Conservation (phyloP, 2,888 invertebrate species). For the Drosophila niveifrons region DNA sequence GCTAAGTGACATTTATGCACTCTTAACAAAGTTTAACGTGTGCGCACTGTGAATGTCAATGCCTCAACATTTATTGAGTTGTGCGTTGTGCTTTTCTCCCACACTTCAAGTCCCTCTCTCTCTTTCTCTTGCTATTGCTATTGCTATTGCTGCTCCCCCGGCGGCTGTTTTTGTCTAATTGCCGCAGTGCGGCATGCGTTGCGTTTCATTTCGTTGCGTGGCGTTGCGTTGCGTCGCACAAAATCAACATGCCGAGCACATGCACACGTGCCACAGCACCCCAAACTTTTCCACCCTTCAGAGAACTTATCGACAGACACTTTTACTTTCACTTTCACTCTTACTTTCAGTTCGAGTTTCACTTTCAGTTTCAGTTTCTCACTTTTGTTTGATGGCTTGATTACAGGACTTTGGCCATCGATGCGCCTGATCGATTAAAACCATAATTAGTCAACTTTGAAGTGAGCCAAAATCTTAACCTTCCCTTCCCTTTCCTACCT, state of each 20-base stretch:
- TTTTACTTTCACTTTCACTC: conserved; percentile 26
- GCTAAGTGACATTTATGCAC: background rate
- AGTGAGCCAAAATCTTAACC: conserved; percentile 34
- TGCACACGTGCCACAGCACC: conserved; percentile 27
- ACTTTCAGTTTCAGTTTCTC: conserved; percentile 29
- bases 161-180: conserved; percentile 58
- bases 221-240: conserved; percentile 43
- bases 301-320: conserved; percentile 39
- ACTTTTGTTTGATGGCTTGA: conserved; percentile 57
- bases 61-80: conserved; percentile 23
- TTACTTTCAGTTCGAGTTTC: background rate
- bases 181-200: conserved; percentile 58
- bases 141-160: conserved; percentile 2
- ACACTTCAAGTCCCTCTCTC: background rate
- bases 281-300: background rate
- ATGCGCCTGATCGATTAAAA: conserved; percentile 68
- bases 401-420: conserved; percentile 51
- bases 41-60: conserved; percentile 9
- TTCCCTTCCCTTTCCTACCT: background rate
- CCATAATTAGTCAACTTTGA: conserved; percentile 76
- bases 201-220: conserved; percentile 34
- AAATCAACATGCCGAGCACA: conserved; percentile 69
- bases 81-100: background rate
- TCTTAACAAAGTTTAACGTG: background rate
- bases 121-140: background rate